Conservation (phyloP, 2,113 vertebrate species). For the Numenius arquata region DNA sequence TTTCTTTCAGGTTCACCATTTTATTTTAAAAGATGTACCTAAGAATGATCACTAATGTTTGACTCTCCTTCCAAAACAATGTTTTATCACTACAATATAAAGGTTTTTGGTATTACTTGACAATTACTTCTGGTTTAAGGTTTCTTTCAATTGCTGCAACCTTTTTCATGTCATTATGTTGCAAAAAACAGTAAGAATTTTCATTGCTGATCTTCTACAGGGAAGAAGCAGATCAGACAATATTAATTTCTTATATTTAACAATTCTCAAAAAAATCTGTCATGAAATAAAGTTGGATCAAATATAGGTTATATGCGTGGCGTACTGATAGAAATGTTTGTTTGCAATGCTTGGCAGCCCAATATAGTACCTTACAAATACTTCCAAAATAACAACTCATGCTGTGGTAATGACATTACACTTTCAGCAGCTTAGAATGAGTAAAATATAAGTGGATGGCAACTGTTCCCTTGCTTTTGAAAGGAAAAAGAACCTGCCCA, state of each 20-base stretch:
- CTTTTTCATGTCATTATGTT: background rate
- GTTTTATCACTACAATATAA: background rate
- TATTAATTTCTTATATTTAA: background rate
- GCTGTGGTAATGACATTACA: background rate
- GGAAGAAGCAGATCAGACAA: background rate
- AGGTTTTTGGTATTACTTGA: background rate
- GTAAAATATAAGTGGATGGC: background rate
- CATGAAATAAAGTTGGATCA: background rate
- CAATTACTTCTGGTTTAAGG: background rate
- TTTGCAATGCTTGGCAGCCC: background rate
- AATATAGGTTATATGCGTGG: background rate
- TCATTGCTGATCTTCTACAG: background rate
- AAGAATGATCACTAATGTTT: background rate
- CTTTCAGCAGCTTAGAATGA: background rate
- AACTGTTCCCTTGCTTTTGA: background rate
- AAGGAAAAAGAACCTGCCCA: background rate
- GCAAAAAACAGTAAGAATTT: background rate
- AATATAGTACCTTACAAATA: background rate
- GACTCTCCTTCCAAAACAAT: background rate
- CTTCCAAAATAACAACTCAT: background rate
- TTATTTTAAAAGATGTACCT: background rate
- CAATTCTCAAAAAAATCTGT: background rate
- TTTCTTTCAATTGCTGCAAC: background rate
- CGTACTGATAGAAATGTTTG: background rate
- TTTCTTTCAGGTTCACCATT: background rate